phyloP scores from a whole-genome alignment of 2,888 invertebrate species.

The Agriopis leucophaearia region DNA sequence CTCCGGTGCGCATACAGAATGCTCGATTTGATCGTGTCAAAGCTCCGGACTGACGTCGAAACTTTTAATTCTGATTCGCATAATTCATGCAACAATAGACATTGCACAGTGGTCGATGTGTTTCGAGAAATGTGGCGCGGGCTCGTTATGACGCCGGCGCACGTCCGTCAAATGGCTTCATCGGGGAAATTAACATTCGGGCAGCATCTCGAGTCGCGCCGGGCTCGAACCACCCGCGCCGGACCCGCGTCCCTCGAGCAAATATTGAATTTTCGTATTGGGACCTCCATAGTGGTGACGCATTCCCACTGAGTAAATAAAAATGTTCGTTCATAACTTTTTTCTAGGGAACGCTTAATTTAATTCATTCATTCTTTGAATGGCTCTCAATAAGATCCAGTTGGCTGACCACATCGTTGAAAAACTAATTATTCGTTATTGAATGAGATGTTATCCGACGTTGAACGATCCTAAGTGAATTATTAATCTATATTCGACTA shows the following conservation, averaged over 20 bases:
- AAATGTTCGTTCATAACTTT: constrained; percentile 62
- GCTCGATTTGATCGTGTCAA: constrained; percentile 55
- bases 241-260: constrained; percentile 50
- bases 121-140: constrained; percentile 74
- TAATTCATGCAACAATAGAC: constrained; percentile 75
- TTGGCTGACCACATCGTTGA: constrained; percentile 31
- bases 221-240: constrained; percentile 32
- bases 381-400: constrained; percentile 46
- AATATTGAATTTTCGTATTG: constrained; percentile 75
- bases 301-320: constrained; percentile 62
- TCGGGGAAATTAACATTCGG: constrained; percentile 83
- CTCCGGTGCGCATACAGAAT: constrained; percentile 56
- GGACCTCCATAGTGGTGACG: constrained; percentile 77
- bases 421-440: constrained; percentile 21
- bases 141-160: constrained; percentile 72
- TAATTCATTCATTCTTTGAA: constrained; percentile 57
- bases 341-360: constrained; percentile 50
- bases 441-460: constrained; percentile 16
- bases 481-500: too few species aligned
- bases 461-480: background rate
- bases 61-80: constrained; percentile 62
- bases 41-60: constrained; percentile 51
- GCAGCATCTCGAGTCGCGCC: constrained; percentile 64
- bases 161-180: constrained; percentile 81
- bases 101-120: constrained; percentile 69